Base-by-base conservation (phyloP, 1,140 invertebrate genomes). In the Drosophila leontia region DNA sequence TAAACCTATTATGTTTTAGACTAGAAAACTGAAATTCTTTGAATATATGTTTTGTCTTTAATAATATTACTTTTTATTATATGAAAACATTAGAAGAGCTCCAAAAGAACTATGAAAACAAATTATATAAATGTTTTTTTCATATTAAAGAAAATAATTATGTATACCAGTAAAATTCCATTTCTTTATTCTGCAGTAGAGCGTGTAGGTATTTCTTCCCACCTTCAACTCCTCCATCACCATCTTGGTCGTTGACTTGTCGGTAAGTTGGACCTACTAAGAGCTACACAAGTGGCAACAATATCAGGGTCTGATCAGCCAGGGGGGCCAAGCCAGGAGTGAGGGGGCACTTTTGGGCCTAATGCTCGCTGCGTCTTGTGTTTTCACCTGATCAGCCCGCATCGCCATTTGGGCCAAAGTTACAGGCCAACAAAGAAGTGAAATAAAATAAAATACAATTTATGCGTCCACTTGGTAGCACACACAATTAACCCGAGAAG, bases 371-470 rank as follows among this genome's bases (percentile, higher is more conserved):
- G 51, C 55, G 67, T 81, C 48, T 84, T 64, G 59, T 78, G 75
- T 80, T 80, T 88, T 88, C 85, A 85, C 85, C 85, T 88, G 86
- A 88, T 88, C 85, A 51, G 63, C 85, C 85, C 85, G 85, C 85
- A 88, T 88, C 51, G 82, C 60, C 78, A 91, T 88, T 88, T 88
- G 53, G 85, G 81, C 65, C 81, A 88, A 60, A 81, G 74, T 59
- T 79, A 65, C 67, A 79, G 67, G 74, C 56, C 53, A 78, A 61
- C 63, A 64, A 69, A 50, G 42, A 74, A 64, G 51, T 47, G 42
- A 77, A 64, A 68, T 47, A 45, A 78, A 87, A 84, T 82, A 85
- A 81, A 86, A 85, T 84, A 85, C 69, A 85, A 87, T 88, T 80
- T 78, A 84, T 87, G 84, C 80, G 64, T 78, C 84, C 80, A 88